phyloP scores from a whole-genome alignment of 1,140 invertebrate genomes.

The Teleogryllus occipitalis region DNA sequence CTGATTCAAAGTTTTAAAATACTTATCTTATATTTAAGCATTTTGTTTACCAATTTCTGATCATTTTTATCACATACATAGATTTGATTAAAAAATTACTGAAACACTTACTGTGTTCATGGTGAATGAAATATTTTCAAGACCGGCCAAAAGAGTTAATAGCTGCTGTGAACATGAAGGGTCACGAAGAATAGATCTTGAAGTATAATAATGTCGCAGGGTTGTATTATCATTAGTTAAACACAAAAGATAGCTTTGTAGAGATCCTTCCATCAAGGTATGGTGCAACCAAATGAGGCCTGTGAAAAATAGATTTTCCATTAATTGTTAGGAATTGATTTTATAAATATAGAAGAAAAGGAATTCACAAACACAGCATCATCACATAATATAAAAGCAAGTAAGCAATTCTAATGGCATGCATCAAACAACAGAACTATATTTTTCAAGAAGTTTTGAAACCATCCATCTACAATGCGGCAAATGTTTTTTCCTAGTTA shows the following conservation, averaged over 20 bases:
- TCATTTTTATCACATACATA: neutral
- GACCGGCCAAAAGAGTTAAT: conserved; percentile 41
- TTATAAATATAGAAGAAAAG: too few species aligned
- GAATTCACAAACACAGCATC: too few species aligned
- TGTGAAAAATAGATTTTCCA: conserved; percentile 23
- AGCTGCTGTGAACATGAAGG: conserved; percentile 39
- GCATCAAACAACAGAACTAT: too few species aligned
- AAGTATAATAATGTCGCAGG: conserved; percentile 39
- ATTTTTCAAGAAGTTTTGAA: too few species aligned
- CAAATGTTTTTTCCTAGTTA: too few species aligned
- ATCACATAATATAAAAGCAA: too few species aligned
- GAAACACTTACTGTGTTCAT: conserved; percentile 36
- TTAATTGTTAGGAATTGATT: too few species aligned
- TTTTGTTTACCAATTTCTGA: too few species aligned
- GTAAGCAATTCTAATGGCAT: too few species aligned
- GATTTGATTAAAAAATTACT: neutral
- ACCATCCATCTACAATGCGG: too few species aligned
- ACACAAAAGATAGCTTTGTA: conserved; percentile 42
- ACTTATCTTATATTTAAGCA: too few species aligned
- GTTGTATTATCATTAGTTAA: conserved; percentile 35
- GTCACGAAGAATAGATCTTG: conserved; percentile 40
- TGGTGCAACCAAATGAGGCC: conserved; percentile 43
- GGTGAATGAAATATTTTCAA: conserved; percentile 42
- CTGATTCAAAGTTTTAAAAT: neutral
- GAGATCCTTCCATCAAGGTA: conserved; percentile 41